These are phyloP conservation scores for Agapetus fuscipes DNA, from an alignment of 2,888 invertebrate genomes.

Conservation along the genomic window DNA sequence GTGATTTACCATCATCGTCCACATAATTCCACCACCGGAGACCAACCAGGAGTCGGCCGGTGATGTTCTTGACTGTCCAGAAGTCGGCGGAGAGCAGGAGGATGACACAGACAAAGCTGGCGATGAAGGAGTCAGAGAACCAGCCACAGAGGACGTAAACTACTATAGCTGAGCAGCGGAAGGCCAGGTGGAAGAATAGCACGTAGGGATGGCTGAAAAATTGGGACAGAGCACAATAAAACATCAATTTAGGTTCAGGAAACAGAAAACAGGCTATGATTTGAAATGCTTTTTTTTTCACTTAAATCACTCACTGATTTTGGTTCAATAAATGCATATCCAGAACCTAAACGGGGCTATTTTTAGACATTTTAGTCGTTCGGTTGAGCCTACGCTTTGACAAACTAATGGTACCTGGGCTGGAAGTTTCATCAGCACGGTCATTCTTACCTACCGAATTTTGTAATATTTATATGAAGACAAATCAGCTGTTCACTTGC, in stretches of 20 bases:
- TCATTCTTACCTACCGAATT: too few species aligned
- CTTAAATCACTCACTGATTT: too few species aligned
- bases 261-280: too few species aligned
- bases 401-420: too few species aligned
- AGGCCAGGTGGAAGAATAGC: constrained; percentile 83
- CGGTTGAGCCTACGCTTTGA: too few species aligned
- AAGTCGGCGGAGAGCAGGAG: constrained; percentile 93
- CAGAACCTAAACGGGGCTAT: too few species aligned
- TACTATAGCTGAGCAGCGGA: constrained; percentile 73
- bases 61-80: constrained; percentile 98
- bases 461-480: too few species aligned
- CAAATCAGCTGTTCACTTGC: too few species aligned
- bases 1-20: constrained; percentile 92
- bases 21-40: constrained; percentile 99
- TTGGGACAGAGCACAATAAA: too few species aligned
- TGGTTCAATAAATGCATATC: too few species aligned
- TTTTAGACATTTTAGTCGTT: too few species aligned
- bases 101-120: constrained; percentile 88
- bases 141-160: constrained; percentile 84
- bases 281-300: constrained; percentile 37
- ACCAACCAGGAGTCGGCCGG: constrained; percentile 89
- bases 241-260: constrained; percentile 4
- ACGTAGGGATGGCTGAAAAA: constrained; percentile 86
- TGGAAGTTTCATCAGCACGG: too few species aligned
- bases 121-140: constrained; percentile 88